Base-by-base conservation (phyloP, 2,888 invertebrate genomes). In the Lochmaea crataegi region DNA sequence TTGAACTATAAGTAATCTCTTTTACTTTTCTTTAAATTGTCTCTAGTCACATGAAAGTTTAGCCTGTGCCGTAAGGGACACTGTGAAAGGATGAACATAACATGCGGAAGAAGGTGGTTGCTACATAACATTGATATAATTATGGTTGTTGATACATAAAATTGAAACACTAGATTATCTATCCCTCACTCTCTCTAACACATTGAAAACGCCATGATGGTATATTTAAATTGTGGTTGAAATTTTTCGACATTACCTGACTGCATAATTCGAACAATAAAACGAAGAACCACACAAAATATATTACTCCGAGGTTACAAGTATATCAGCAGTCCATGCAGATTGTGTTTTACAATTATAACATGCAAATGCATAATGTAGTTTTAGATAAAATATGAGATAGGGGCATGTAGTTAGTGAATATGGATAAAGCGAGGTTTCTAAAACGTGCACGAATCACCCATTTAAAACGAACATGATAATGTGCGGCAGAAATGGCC, bases 381-480 rank as follows among this genome's bases (percentile, higher is more conserved):
- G 57, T 66, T 70, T 73, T 70, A 64, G 73, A 73, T 73, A 73
- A 70, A 76, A 74, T 71, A 76, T 71, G 68, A 76, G 53, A 72
- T 69, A 74, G 66, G 38, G 61, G 66, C 57, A 71, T 68, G 76
- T 76, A 76, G 66, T 75, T 75, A 75, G 72, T 57, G 68, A 77
- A 76, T n/a, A n/a, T 56, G 75, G 73, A 68, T 71, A 74, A 67
- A 77, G 53, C 65, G 69, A 61, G 73, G 75, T 78, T 77, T 76
- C 74, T 77, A 76, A 78, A 78, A 75, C 75, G 68, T 61, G 76
- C 77, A 77, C 79, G 77, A 76, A 78, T 74, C 73, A 72, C 74
- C 77, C 76, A 77, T 79, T 77, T 77, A 69, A 32, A 71, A 71
- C 65, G 60, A 66, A 53, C 65, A 70, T 56, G 64, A 70, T 64